Evolutionary conservation across 1,140 invertebrate species (phyloP).

Genomic region (Atta colombica): DNA sequence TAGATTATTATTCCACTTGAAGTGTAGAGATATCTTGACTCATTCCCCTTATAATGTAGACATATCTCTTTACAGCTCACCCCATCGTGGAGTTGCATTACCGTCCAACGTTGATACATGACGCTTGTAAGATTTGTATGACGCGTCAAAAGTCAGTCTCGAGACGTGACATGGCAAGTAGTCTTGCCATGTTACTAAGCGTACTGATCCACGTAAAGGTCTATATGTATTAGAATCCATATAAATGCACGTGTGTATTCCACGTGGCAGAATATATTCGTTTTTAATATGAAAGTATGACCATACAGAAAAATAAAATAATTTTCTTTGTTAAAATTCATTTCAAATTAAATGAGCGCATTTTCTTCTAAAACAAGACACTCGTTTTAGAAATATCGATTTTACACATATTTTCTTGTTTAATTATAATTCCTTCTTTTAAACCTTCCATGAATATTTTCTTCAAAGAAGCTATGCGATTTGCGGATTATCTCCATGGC

Average conservation of each 20-base stretch:
- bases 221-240: conserved; percentile 22
- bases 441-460: too few relatives aligned
- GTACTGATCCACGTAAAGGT: neutral
- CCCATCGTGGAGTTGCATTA: conserved; percentile 53
- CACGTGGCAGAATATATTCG: neutral
- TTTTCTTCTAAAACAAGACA: neutral
- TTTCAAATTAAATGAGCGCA: neutral
- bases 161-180: conserved; percentile 20
- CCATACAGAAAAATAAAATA: neutral
- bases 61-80: conserved; percentile 63
- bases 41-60: neutral
- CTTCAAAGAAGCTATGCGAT: too few relatives aligned
- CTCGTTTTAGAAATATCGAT: neutral
- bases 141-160: conserved; percentile 10
- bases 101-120: conserved; percentile 47
- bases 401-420: neutral
- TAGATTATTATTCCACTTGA: neutral
- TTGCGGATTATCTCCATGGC: too few relatives aligned
- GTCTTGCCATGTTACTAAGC: conserved; percentile 8
- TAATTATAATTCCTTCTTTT: too few relatives aligned
- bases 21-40: neutral
- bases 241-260: conserved; percentile 17
- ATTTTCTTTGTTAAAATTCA: neutral
- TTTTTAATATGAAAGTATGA: neutral
- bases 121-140: conserved; percentile 40